A percentile compares a stretch with the other conserved stretches of the same genome.
These are phyloP conservation scores for Manis pentadactyla DNA, from an alignment of 2,797 vertebrate species.

Conservation along the genomic window DNA sequence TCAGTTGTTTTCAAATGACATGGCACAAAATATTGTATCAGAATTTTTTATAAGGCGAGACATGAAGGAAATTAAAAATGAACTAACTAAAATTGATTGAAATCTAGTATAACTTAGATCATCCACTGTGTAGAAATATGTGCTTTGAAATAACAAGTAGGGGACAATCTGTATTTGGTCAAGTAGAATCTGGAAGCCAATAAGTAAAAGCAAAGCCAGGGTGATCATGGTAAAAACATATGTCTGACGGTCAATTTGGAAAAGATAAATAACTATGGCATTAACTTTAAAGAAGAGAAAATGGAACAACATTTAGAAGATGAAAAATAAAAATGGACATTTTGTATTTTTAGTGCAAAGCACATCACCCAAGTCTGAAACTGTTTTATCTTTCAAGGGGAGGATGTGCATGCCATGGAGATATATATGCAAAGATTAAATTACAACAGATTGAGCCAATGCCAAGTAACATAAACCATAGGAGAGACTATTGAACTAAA, in stretches of 20 bases:
- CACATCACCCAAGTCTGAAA: neutral
- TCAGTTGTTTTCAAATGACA: slow-evolving; percentile 75
- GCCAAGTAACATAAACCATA: neutral
- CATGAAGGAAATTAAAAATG: slow-evolving; percentile 65
- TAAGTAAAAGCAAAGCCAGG: slow-evolving; percentile 69
- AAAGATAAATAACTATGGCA: neutral
- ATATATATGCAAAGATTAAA: slow-evolving; percentile 35
- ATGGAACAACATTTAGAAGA: neutral
- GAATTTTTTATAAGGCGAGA: slow-evolving; percentile 57
- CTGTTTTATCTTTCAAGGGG: neutral
- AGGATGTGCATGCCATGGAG: neutral
- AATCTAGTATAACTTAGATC: slow-evolving; percentile 54
- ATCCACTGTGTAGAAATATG: slow-evolving; percentile 68
- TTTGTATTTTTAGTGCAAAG: neutral
- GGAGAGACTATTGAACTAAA: neutral
- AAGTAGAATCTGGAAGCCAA: slow-evolving; percentile 64
- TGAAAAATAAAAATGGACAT: slow-evolving; percentile 12
- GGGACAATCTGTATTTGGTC: slow-evolving; percentile 59
- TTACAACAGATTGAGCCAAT: neutral
- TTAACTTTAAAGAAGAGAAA: neutral
- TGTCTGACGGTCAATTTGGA: neutral
- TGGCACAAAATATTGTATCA: slow-evolving; percentile 49
- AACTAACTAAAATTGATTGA: slow-evolving; percentile 67
- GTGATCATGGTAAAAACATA: slow-evolving; percentile 25
- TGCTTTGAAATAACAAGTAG: slow-evolving; percentile 69